Evolutionary conservation across 2,113 vertebrate species (phyloP).

Genomic region (Melanocharis versteri): DNA sequence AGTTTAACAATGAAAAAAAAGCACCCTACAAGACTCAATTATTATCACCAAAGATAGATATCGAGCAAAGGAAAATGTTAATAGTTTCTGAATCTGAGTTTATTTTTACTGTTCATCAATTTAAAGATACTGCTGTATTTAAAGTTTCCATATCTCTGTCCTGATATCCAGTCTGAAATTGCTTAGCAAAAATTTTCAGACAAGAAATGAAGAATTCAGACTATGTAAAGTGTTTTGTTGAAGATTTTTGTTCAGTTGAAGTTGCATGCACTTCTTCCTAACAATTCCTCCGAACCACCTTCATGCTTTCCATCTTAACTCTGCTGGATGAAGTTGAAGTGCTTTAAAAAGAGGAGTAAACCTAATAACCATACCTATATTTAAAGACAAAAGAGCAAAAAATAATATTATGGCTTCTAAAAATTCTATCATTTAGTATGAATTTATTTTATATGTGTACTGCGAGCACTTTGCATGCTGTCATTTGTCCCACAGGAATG

Average conservation of each 20-base stretch:
- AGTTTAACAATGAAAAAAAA: neutral
- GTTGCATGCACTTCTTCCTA: neutral
- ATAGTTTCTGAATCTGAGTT: neutral
- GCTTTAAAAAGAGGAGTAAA: neutral
- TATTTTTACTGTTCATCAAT: neutral
- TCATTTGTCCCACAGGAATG: neutral
- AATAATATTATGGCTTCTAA: neutral
- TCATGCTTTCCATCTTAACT: neutral
- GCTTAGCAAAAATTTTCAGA: neutral
- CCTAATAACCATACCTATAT: neutral
- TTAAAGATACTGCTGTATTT: neutral
- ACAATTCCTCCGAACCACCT: neutral
- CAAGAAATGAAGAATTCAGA: neutral
- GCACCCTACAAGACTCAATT: neutral
- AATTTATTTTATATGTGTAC: neutral
- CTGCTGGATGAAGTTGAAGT: neutral
- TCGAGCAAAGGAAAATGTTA: neutral
- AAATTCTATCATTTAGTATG: neutral
- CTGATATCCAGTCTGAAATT: neutral
- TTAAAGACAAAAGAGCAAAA: neutral
- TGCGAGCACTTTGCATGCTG: neutral
- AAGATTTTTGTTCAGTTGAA: neutral
- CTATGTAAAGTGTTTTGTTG: accelerated
- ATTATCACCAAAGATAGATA: neutral
- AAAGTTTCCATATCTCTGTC: neutral